phyloP scores from a whole-genome alignment of 1,140 invertebrate genomes.

The Asobara japonica region DNA sequence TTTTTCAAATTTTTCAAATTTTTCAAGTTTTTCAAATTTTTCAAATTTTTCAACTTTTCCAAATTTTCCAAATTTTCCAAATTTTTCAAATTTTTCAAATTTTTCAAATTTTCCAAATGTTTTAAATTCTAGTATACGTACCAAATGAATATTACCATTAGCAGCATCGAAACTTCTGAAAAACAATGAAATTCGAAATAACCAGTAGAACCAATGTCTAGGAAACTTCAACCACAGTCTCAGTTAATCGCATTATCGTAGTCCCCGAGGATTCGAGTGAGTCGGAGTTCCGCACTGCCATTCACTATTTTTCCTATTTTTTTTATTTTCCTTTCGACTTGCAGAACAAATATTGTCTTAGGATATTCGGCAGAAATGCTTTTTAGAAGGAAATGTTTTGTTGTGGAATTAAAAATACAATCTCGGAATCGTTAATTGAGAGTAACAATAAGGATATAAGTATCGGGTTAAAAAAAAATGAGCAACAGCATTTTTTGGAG shows the following conservation, averaged over 20 bases:
- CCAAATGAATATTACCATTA: background rate
- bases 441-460: too few relatives aligned
- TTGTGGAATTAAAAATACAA: background rate
- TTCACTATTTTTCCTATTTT: background rate
- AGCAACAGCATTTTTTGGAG: too few relatives aligned
- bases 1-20: too few relatives aligned
- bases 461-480: too few relatives aligned
- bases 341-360: background rate
- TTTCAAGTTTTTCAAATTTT: too few relatives aligned
- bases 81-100: too few relatives aligned
- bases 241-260: slow-evolving; percentile 5
- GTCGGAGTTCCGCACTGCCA: background rate
- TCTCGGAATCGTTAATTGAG: too few relatives aligned
- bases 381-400: background rate
- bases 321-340: background rate
- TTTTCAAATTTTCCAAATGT: background rate
- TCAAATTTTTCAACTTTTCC: too few relatives aligned
- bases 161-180: background rate
- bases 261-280: background rate
- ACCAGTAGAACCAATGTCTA: background rate
- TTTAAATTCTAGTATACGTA: background rate
- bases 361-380: background rate
- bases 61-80: too few relatives aligned
- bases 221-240: background rate
- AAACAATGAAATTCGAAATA: background rate